Percentiles rank a stretch among this genome's conserved stretches.
phyloP scores from a whole-genome alignment of 2,888 invertebrate genomes.

The Acronicta alni region DNA sequence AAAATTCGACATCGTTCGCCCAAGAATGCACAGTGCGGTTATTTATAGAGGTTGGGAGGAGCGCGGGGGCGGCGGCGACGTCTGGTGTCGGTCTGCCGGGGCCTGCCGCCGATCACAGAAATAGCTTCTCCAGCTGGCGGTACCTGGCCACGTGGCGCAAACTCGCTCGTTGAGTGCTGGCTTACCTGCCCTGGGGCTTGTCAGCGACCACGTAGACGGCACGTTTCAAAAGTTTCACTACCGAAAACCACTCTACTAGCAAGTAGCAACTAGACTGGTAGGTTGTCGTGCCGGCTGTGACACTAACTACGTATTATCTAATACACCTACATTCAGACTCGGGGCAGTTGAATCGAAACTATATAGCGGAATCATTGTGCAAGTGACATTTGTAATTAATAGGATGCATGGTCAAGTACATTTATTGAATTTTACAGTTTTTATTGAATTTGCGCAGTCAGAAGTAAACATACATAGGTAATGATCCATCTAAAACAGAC shows the following conservation, averaged over 20 bases:
- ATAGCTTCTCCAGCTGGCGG: conserved; percentile 88
- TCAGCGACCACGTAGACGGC: conserved; percentile 28
- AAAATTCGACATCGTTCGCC: conserved; percentile 89
- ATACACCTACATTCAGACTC: background rate
- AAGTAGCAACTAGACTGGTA: background rate
- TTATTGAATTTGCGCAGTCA: conserved; percentile 3
- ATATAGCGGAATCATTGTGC: conserved; percentile 19
- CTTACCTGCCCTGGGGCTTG: conserved; percentile 64
- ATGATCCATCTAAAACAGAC: too few species aligned
- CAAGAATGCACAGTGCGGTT: conserved; percentile 88
- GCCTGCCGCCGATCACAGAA: conserved; percentile 90
- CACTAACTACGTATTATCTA: conserved; percentile 1
- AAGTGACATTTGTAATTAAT: conserved; percentile 22
- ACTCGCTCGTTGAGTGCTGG: conserved; percentile 66
- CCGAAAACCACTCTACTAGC: conserved; percentile 1
- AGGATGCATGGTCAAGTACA: too few species aligned
- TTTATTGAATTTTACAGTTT: too few species aligned
- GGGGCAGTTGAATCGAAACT: conserved; percentile 30
- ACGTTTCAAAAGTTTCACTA: conserved; percentile 5
- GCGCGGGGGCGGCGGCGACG: conserved; percentile 89
- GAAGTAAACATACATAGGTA: conserved; percentile 3
- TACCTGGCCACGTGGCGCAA: conserved; percentile 86
- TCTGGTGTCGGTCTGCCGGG: conserved; percentile 90
- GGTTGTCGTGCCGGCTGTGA: background rate
- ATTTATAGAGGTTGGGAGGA: conserved; percentile 86